Percentiles rank a stretch among this genome's conserved stretches.
These are phyloP conservation scores for Galemys pyrenaicus DNA, from an alignment of 2,113 vertebrate genomes.

Conservation along the genomic window DNA sequence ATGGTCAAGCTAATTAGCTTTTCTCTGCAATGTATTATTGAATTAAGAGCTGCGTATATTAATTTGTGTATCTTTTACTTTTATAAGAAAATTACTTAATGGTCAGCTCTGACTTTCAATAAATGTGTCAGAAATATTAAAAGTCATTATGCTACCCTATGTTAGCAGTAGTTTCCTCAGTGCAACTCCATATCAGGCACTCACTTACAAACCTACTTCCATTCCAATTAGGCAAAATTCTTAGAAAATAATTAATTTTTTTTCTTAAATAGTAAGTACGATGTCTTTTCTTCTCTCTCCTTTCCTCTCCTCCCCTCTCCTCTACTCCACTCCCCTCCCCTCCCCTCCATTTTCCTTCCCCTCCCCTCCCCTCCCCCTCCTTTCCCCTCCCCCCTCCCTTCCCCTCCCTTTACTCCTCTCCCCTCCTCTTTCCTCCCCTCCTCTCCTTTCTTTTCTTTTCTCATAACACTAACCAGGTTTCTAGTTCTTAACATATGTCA, in stretches of 20 bases:
- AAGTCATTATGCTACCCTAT: neutral
- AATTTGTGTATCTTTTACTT: constrained; percentile 13
- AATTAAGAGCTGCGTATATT: constrained; percentile 41
- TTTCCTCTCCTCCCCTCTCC: no score
- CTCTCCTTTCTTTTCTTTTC: neutral
- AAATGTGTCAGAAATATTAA: neutral
- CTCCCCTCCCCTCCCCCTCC: no score
- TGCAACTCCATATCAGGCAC: neutral
- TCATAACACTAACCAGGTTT: neutral
- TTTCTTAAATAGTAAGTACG: neutral
- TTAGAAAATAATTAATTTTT: neutral
- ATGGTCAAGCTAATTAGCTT: constrained; percentile 54
- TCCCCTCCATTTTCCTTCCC: no score
- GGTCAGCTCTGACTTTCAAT: neutral
- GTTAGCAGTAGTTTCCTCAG: neutral
- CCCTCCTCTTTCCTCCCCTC: no score
- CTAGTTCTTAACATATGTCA: neutral
- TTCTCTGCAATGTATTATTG: constrained; percentile 5
- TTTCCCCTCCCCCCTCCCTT: no score
- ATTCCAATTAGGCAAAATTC: neutral
- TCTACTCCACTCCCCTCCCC: no score
- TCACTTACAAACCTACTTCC: neutral
- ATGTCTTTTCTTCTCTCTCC: no score
- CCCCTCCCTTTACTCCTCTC: no score
- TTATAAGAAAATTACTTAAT: constrained; percentile 37